Evolutionary conservation across 2,113 vertebrate genomes (phyloP), one percentile per base, ranked within the genome.

Genomic region (Pygoscelis adeliae): DNA sequence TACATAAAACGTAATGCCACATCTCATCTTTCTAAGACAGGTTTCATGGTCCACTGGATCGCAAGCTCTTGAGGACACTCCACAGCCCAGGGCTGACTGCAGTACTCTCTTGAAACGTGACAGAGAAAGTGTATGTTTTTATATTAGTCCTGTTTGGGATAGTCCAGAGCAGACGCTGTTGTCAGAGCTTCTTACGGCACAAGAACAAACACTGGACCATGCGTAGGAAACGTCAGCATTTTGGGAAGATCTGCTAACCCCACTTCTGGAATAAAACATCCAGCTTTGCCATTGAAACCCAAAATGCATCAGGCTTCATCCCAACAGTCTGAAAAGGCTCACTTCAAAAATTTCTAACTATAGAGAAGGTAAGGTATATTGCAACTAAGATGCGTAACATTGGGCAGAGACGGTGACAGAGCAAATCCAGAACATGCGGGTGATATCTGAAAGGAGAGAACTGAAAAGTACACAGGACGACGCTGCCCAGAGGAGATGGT

Each of bases 31-130:
- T 47, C 70, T 67, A 25, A 88, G 67, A 78, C 38, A 80, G 32
- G 42, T 77, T 95, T 97, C 63, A 95, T 61, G 95, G 84, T 89
- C 74, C 91, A 78, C 42, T 90, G 81, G 63, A 62, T 94, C 78
- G 93, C 80, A 69, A 82, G 53, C 82, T 91, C 82, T 82, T 66
- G 61, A 85, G 77, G 83, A 88, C 44, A 55, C 17, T 73, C 50
- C 58, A 71, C 56, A 69, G 87, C 61, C 70, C 40, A 82, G 46
- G 77, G 77, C 56, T 90, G 62, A 94, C 6, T 70, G 44, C 73
- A 94, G 34, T 19, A 44, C 36, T 79, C 69, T 36, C 86, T 9
- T 65, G 83, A 93, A 96, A 96, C 0, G 0, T 36, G 71, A 73
- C 65, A 83, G 44, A 82, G 27, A 49, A 91, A 77, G 66, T 42